Conservation (phyloP, 2,888 invertebrate species). For the Hypena proboscidalis region DNA sequence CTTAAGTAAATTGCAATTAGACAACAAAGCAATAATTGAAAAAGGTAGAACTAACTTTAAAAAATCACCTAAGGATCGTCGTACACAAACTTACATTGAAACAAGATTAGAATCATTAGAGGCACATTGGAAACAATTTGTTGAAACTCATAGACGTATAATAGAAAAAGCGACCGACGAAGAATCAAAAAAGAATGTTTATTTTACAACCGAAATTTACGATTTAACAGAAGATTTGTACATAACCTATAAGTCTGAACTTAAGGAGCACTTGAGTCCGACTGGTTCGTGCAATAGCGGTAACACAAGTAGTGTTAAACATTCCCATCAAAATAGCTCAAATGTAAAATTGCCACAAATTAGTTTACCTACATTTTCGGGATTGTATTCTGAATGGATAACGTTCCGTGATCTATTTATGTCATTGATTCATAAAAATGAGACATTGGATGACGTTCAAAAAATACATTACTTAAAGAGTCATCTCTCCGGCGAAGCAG, state of each 20-base stretch:
- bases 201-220: slow-evolving; percentile 1
- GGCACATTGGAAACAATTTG: neutral
- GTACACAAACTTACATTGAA: neutral
- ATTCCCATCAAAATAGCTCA: too few relatives aligned
- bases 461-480: too few relatives aligned
- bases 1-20: neutral
- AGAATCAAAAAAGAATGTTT: neutral
- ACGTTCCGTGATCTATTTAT: too few relatives aligned
- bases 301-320: too few relatives aligned
- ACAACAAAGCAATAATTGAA: neutral
- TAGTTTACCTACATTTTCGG: too few relatives aligned
- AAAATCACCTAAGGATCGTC: slow-evolving; percentile 6
- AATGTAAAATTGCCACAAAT: too few relatives aligned
- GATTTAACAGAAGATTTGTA: slow-evolving; percentile 3
- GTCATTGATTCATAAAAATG: too few relatives aligned
- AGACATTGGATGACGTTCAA: too few relatives aligned
- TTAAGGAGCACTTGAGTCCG: too few relatives aligned
- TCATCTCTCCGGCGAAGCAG: too few relatives aligned
- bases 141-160: neutral
- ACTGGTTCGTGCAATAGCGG: too few relatives aligned
- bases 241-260: slow-evolving; percentile 1
- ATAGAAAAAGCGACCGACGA: neutral
- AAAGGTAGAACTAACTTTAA: slow-evolving; percentile 3
- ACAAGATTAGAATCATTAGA: slow-evolving; percentile 2
- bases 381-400: too few relatives aligned